Percentiles rank a stretch among this genome's conserved stretches.
Conservation (phyloP, 1,140 invertebrate genomes). For the Pissodes strobi region DNA sequence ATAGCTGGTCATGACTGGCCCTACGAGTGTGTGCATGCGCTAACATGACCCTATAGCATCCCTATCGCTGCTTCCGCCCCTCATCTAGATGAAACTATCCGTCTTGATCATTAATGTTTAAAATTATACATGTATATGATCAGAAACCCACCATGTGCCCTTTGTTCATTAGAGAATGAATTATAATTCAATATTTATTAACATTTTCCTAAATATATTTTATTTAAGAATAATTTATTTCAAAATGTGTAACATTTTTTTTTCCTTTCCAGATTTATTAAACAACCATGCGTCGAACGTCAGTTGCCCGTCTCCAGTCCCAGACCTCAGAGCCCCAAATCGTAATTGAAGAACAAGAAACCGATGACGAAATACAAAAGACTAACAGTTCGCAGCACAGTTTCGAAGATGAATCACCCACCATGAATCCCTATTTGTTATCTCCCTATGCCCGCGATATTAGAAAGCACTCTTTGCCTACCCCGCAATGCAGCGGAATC, state of each 20-base stretch:
- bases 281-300: constrained; percentile 56
- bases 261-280: constrained; percentile 31
- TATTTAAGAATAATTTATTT: too few species aligned
- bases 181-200: too few species aligned
- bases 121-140: too few species aligned
- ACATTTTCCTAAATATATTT: too few species aligned
- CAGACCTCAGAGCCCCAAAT: constrained; percentile 71
- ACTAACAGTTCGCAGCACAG: constrained; percentile 62
- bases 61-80: too few species aligned
- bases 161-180: too few species aligned
- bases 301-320: constrained; percentile 58
- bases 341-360: constrained; percentile 78
- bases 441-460: constrained; percentile 73
- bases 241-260: background rate
- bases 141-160: too few species aligned
- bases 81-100: too few species aligned
- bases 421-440: constrained; percentile 75
- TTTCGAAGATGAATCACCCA: constrained; percentile 73
- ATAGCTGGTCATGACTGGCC: too few species aligned
- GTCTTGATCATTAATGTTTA: too few species aligned
- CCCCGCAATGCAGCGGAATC: constrained; percentile 79
- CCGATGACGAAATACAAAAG: constrained; percentile 57
- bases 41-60: too few species aligned
- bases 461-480: constrained; percentile 79
- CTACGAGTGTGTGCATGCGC: too few species aligned